Percentiles rank a stretch among this genome's conserved stretches.
Evolutionary conservation across 1,140 invertebrate genomes (phyloP).

Genomic region (Lucilia cuprina): DNA sequence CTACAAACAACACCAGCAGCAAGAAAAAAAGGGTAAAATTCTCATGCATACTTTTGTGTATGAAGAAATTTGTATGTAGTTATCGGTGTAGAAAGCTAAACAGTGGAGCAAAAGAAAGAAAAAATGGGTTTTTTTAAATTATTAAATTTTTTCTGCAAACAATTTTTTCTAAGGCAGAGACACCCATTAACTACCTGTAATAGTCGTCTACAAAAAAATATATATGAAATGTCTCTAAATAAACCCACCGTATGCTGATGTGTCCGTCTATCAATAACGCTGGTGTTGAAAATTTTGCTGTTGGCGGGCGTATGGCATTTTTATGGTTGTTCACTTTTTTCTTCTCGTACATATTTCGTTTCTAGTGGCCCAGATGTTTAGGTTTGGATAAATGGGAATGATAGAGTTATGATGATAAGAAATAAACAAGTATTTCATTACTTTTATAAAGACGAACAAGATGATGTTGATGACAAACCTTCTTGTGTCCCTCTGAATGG

Average conservation of each 20-base stretch:
- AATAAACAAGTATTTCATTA: constrained; percentile 32
- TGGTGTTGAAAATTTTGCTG: background rate
- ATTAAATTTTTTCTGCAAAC: too few relatives aligned
- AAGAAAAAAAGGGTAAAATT: background rate
- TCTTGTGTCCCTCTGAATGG: background rate
- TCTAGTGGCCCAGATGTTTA: background rate
- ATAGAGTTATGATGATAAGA: constrained; percentile 31
- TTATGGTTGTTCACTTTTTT: background rate
- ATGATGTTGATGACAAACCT: constrained; percentile 16
- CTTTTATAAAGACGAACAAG: background rate
- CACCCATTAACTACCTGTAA: too few relatives aligned
- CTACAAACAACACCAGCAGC: background rate
- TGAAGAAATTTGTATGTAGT: background rate
- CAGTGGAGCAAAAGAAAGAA: background rate
- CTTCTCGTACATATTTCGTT: background rate
- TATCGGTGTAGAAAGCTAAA: too few relatives aligned
- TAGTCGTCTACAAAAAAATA: too few relatives aligned
- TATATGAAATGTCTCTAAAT: background rate
- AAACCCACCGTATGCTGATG: background rate
- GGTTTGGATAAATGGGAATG: constrained; percentile 15
- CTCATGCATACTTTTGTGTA: background rate
- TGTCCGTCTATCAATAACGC: background rate
- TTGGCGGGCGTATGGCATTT: constrained; percentile 9
- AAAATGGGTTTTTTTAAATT: background rate
- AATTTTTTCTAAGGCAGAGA: too few relatives aligned